Conservation (phyloP, 1,140 invertebrate species). For the Diabrotica virgifera region DNA sequence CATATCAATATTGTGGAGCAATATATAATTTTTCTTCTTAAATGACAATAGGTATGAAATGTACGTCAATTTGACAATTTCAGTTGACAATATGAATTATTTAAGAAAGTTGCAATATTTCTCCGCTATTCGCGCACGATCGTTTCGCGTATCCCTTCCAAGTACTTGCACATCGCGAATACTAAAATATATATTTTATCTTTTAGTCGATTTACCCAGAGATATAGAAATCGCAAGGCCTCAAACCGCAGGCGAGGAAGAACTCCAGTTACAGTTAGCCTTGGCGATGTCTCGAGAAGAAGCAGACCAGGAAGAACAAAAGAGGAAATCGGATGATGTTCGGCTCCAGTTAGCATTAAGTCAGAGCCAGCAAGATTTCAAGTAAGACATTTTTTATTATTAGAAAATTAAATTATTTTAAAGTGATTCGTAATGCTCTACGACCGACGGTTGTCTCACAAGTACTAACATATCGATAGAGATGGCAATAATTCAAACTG, state of each 20-base stretch:
- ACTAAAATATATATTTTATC: constrained; percentile 1
- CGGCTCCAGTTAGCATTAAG: constrained; percentile 89
- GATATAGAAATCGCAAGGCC: constrained; percentile 92
- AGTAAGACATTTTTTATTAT: constrained; percentile 53
- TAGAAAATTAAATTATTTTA: neutral
- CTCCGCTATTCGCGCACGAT: too few species aligned
- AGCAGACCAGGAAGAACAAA: constrained; percentile 93
- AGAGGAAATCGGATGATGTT: constrained; percentile 89
- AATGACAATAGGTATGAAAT: too few species aligned
- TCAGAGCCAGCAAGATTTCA: constrained; percentile 89
- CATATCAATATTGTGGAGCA: too few species aligned
- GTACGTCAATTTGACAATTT: too few species aligned
- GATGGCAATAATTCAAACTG: too few species aligned
- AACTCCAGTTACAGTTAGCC: constrained; percentile 95
- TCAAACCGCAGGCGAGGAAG: constrained; percentile 95
- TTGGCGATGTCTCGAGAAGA: constrained; percentile 98
- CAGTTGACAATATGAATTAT: too few species aligned
- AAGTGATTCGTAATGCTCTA: neutral
- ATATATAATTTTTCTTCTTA: too few species aligned
- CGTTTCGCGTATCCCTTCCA: too few species aligned
- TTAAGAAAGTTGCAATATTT: too few species aligned
- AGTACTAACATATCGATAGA: too few species aligned
- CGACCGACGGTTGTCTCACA: too few species aligned
- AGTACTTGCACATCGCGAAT: too few species aligned
- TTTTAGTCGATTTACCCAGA: constrained; percentile 49